Evolutionary conservation across 2,797 vertebrate genomes (phyloP), one percentile per base, ranked within the genome.

Genomic region (Microchirus variegatus): DNA sequence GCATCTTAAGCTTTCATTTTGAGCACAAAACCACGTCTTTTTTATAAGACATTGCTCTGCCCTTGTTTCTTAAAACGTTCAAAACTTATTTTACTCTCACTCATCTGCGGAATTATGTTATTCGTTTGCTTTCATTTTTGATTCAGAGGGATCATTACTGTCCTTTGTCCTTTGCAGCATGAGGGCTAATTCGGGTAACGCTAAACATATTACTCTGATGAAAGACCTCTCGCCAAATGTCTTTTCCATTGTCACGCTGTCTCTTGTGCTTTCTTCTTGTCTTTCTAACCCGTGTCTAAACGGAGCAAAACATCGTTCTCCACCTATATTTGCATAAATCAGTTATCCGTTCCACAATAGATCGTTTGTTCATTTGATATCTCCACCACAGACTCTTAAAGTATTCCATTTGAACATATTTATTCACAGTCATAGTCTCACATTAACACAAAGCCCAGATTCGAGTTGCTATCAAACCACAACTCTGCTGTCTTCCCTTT

Each of bases 381-480:
- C 37, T 19, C 17, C 3, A 17, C 26, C 3, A 8, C 15, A n/a
- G 2, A 4, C 19, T 3, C 16, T 0, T 19, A 13, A 54, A 12
- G 8, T 46, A 31, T 31, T 3, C 38, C 0, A 5, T 1, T 45
- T 38, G 44, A 7, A 13, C 16, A 9, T 50, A 12, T 17, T 45
- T n/a, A 43, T 45, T 31, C 31, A 41, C 5, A 19, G 43, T 10
- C 26, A 6, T 12, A 12, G 3, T 45, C n/a, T 58, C 17, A 59
- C 14, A 26, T 44, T 31, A 8, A 42, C 17, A 44, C 14, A 10
- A 45, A 22, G n/a, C 8, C 18, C 51, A 1, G 19, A 8, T 16
- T 50, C 42, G 45, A 13, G 70, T 70, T 65, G 59, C 67, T 73
- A 66, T 73, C 67, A 72, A 75, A 74, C 70, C 22, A 22, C 2